Base-by-base conservation (phyloP, 1,140 invertebrate species). In the Ips nitidus region DNA sequence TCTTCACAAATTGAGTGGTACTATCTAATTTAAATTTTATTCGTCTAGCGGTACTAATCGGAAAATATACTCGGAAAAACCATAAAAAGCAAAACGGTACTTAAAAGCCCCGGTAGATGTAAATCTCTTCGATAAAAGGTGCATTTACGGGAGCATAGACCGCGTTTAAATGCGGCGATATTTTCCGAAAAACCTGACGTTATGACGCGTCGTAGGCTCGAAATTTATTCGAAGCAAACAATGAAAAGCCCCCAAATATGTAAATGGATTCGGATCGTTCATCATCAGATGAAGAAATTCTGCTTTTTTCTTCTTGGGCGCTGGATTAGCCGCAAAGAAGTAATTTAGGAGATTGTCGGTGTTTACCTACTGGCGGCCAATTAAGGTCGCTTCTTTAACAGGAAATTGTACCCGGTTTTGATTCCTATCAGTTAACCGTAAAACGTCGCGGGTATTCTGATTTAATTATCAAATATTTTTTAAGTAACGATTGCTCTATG, bases 181-280 rank as follows among this genome's bases (percentile, higher is more conserved):
- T 62, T 52, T 62, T 62, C 47, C 38, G 45, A 62, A 62, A 62
- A 52, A 62, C 60, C 60, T 50, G 60, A 62, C 60, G n/a, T 62
- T 62, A 62, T 62, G 60, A 41, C 60, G 38, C 41, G 45, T 62
- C 52, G 60, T 62, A 62, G 52, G 60, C 38, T 47, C 47, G n/a
- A 52, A 62, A 52, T 62, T 62, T 52, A 52, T 62, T 62, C 45
- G 43, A 40, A 7, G 37, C 4, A 7, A 40, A 62, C 45, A 62
- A 62, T 62, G 60, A 40, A 52, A 7, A 41, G 43, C 60, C 60
- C 39, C 41, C 45, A 62, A 62, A 62, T 62, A 62, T 62, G 60
- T 62, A 52, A 62, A 62, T 62, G 38, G 4, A 5, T 52, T 62
- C 42, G 38, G 42, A 62, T 52, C 56, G 56, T 58, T 40, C 3